Base-by-base conservation (phyloP, 1,140 invertebrate species). In the Nasonia giraulti region DNA sequence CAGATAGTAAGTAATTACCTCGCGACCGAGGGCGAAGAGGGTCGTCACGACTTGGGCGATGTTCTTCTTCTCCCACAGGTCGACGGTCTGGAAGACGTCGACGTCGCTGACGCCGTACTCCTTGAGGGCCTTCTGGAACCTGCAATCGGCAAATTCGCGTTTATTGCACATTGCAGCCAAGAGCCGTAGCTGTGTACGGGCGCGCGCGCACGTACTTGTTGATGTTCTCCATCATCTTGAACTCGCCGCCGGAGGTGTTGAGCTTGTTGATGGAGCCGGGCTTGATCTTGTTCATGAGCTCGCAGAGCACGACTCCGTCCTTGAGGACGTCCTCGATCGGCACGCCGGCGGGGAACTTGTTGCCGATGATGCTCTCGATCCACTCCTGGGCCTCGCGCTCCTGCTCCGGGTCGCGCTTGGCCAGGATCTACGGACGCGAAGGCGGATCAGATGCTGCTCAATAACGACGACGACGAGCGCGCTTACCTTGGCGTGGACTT, bases 181-280 rank as follows among this genome's bases (percentile, higher is more conserved):
- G n/a, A n/a, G n/a, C n/a, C n/a, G n/a, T n/a, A n/a, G n/a, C n/a
- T n/a, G n/a, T n/a, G n/a, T n/a, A n/a, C n/a, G n/a, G n/a, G n/a
- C n/a, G n/a, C n/a, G n/a, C n/a, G n/a, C n/a, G n/a, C n/a, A n/a
- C n/a, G 95, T 92, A 97, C 96, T 96, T 93, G 91, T 95, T 97
- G 87, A 98, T 96, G 89, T 99, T 99, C 90, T 99, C 97, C 97
- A 98, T 98, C 94, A 98, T 96, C 89, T 98, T 98, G 93, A 98
- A 99, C 85, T 98, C 97, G 23, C 97, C 97, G 6, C 97, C 97
- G 2, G 95, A 94, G 12, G 94, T 95, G 91, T 98, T 98, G 90
- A 98, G 96, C 91, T 97, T 98, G 31, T 95, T 92, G 86, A 98
- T 95, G 86, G 95, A 95, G 82, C 97, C 97, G 10, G 98, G 97